Conservation (phyloP, 2,797 vertebrate species). For the Sandelia bainsii region DNA sequence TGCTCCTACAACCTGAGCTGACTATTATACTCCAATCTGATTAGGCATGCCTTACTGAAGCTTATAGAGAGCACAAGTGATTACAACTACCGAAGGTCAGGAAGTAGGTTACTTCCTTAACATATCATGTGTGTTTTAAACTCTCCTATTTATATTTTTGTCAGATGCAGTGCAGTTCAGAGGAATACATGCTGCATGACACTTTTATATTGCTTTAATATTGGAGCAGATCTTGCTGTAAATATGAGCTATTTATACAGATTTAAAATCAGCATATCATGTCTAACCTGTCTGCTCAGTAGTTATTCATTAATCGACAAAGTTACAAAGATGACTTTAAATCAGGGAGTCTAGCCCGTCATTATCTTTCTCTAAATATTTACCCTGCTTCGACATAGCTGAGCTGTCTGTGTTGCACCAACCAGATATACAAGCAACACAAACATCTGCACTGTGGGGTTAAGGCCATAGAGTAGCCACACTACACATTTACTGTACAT, state of each 20-base stretch:
- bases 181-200: neutral
- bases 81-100: conserved; percentile 13
- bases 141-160: neutral
- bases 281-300: conserved; percentile 29
- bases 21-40: conserved; percentile 17
- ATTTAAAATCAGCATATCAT: conserved; percentile 30
- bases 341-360: conserved; percentile 66
- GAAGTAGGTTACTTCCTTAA: conserved; percentile 20
- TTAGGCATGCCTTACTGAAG: conserved; percentile 26
- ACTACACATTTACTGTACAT: too few species aligned
- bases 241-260: conserved; percentile 19
- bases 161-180: neutral
- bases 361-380: conserved; percentile 81
- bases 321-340: conserved; percentile 65
- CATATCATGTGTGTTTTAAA: neutral
- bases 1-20: conserved; percentile 36
- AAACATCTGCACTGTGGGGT: conserved; percentile 41
- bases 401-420: conserved; percentile 66
- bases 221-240: neutral
- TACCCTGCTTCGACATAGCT: conserved; percentile 73
- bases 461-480: conserved; percentile 46
- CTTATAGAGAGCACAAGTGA: conserved; percentile 14
- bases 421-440: conserved; percentile 63
- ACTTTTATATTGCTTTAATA: neutral
- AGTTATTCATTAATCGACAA: conserved; percentile 71